A percentile compares a stretch with the other conserved stretches of the same genome.
Conservation (phyloP, 1,140 invertebrate genomes). For the Zaprionus davidi region DNA sequence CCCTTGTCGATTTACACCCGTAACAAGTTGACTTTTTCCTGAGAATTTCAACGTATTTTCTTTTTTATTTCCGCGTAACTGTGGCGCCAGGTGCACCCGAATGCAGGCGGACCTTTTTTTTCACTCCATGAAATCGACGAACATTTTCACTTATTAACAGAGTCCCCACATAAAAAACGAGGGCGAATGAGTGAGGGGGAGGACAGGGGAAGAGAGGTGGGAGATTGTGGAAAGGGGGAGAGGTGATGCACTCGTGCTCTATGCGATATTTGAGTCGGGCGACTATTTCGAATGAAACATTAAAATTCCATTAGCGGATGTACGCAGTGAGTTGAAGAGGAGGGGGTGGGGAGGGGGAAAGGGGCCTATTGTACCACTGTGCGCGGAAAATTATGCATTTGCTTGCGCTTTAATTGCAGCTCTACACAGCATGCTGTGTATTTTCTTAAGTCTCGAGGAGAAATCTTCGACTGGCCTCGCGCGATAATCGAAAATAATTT, state of each 20-base stretch:
- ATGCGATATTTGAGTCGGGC: constrained; percentile 62
- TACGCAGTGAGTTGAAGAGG: constrained; percentile 6
- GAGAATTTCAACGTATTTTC: constrained; percentile 18
- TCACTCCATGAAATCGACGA: constrained; percentile 42
- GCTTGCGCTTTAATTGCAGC: constrained; percentile 76
- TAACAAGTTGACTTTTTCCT: constrained; percentile 42
- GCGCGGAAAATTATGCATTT: constrained; percentile 74
- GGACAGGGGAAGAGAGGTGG: neutral
- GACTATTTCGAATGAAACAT: constrained; percentile 78
- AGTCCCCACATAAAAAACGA: constrained; percentile 20
- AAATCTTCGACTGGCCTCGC: neutral
- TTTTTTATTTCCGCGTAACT: constrained; percentile 47
- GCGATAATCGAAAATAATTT: constrained; percentile 80
- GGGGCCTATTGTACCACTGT: constrained; percentile 23
- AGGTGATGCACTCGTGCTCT: constrained; percentile 15
- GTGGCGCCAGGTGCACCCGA: constrained; percentile 60
- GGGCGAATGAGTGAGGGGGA: neutral
- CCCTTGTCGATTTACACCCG: neutral
- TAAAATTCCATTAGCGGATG: constrained; percentile 82
- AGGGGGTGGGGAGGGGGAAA: neutral
- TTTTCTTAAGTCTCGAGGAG: constrained; percentile 53
- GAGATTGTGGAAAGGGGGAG: constrained; percentile 3
- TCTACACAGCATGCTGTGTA: constrained; percentile 24
- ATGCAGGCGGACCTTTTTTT: constrained; percentile 52
- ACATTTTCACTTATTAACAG: constrained; percentile 59